phyloP scores from a whole-genome alignment of 2,113 vertebrate species.

The Microtus montanus region DNA sequence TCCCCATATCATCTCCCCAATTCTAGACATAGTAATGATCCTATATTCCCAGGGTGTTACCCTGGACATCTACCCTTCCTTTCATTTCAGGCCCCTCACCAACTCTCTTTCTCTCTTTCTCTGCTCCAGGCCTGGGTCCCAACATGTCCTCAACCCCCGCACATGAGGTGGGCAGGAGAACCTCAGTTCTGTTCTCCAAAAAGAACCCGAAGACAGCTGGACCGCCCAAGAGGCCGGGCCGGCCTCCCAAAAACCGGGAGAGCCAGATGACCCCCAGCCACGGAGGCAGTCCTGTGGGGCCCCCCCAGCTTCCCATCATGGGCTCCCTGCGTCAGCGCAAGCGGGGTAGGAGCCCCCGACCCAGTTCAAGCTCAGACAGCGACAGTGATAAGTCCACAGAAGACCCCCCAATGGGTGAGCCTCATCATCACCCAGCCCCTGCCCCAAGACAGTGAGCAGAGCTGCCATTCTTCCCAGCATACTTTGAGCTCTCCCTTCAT shows the following conservation, averaged over 20 bases:
- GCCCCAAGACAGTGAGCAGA: constrained; percentile 55
- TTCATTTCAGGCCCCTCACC: constrained; percentile 74
- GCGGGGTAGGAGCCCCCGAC: constrained; percentile 93
- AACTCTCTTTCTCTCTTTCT: constrained; percentile 77
- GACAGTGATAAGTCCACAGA: constrained; percentile 93
- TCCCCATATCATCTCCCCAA: neutral
- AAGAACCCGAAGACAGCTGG: constrained; percentile 97
- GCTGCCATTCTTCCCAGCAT: constrained; percentile 40
- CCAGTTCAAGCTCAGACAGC: constrained; percentile 95
- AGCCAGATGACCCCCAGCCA: constrained; percentile 89
- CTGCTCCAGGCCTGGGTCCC: constrained; percentile 88
- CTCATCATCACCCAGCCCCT: constrained; percentile 38
- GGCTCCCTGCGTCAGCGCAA: constrained; percentile 91
- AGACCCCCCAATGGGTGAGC: constrained; percentile 88
- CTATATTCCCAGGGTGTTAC: neutral
- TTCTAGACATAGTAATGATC: constrained; percentile 44
- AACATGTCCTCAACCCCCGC: constrained; percentile 93
- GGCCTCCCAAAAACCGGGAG: constrained; percentile 97
- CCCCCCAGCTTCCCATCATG: constrained; percentile 94
- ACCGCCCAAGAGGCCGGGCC: constrained; percentile 96
- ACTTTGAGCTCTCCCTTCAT: constrained; percentile 24
- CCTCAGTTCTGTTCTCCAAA: constrained; percentile 98
- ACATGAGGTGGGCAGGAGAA: constrained; percentile 97
- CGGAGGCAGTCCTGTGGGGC: constrained; percentile 92
- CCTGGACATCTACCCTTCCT: constrained; percentile 27